Evolutionary conservation across 2,888 invertebrate species (phyloP), one percentile per base, ranked within the genome.

Genomic region (Spilosoma lubricipeda): DNA sequence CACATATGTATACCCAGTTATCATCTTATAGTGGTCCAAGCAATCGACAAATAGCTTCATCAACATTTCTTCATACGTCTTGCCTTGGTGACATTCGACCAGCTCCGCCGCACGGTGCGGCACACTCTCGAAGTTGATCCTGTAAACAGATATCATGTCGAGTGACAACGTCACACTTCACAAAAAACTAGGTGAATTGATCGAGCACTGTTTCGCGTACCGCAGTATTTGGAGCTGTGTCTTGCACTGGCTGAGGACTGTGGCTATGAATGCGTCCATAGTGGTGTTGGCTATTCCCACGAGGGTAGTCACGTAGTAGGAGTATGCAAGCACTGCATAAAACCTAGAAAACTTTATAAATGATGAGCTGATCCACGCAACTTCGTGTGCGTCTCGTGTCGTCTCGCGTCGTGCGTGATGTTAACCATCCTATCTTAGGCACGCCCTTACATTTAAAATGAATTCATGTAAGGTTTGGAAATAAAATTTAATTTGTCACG

Each of bases 221-320:
- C 94, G 87, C 36, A 95, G 79, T 30, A 95, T 93, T 7, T 78
- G 87, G 3, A 95, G 85, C 72, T 95, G 94, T 18, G 92, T 91
- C 77, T 91, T 90, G 83, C 92, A 93, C 81, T 93, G 94, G 75
- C 87, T 87, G 36, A 95, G 87, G 15, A 95, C 80, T n/a, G 94
- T 92, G 3, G 91, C 94, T 73, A 95, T 89, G 80, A 95, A 93
- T 0, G 94, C 95, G 73, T 95, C 95, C 94, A 94, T 94, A 9
- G 94, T 94, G 36, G 95, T 95, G 82, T 95, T 95, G n/a, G 94
- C 95, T 69, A 95, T 89, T 56, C 92, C 95, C 48, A 94, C 93
- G 73, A 95, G 85, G n/a, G 94, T 90, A 3, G 93, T 95, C 67
- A 91, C 93, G 85, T 91, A 92, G 88, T 90, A 93, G 68, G 95